Conservation (phyloP, 2,113 vertebrate genomes). For the Axis porcinus region DNA sequence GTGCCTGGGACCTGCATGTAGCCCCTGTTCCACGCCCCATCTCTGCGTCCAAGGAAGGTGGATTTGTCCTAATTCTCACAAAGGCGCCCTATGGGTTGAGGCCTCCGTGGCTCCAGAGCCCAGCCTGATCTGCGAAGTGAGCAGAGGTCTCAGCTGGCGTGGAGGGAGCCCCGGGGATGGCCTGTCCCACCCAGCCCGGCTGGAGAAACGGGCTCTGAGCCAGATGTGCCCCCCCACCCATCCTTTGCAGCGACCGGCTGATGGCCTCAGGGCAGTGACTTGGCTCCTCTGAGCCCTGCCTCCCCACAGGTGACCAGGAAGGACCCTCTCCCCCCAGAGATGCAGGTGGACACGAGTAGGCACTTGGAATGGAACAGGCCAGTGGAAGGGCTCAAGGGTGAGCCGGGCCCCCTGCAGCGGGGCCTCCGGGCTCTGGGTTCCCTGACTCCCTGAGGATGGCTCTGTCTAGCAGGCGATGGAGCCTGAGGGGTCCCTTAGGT, state of each 20-base stretch:
- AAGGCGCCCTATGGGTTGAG: neutral
- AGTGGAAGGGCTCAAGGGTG: neutral
- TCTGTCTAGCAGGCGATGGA: neutral
- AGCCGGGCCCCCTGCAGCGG: rapidly evolving
- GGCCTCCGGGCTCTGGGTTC: neutral
- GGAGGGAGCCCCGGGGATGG: neutral
- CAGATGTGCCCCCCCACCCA: rapidly evolving
- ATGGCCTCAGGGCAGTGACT: neutral
- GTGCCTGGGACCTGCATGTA: neutral
- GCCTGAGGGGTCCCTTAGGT: neutral
- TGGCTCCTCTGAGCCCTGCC: neutral
- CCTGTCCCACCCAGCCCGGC: neutral
- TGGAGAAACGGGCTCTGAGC: neutral
- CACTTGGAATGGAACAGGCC: neutral
- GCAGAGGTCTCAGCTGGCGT: neutral
- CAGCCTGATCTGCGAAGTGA: neutral
- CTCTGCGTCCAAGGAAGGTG: neutral
- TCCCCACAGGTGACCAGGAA: neutral
- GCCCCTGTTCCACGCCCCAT: neutral
- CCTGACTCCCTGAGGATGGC: neutral
- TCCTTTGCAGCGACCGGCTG: neutral
- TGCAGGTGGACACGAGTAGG: rapidly evolving
- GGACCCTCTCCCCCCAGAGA: neutral
- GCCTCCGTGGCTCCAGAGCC: neutral
- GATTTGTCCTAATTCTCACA: neutral